Percentiles rank a stretch among this genome's conserved stretches.
These are phyloP conservation scores for pig (Sus scrofa) DNA, from an alignment of 2,113 vertebrate species.

Conservation along the genomic window T2T-Sscrofa CM000826.6:88406501-88407000, in stretches of 20 bases:
- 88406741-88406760: not conserved
- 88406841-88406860: not conserved
- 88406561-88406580: not conserved
- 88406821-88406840: not conserved
- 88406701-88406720: not conserved
- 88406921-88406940: not conserved
- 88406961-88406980: not conserved
- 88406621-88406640: not conserved
- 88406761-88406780: not conserved
- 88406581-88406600: not conserved
- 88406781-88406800: not conserved
- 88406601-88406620: not conserved
- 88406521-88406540: not conserved
- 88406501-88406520: not conserved
- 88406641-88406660: not conserved
- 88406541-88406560: not conserved
- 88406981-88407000: not conserved
- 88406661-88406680: not conserved
- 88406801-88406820: not conserved
- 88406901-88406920: not conserved
- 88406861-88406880: not conserved
- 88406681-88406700: not conserved
- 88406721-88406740: not conserved
- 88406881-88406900: not conserved
- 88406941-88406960: not conserved